A percentile compares a stretch with the other conserved stretches of the same genome.
Evolutionary conservation across 1,140 invertebrate genomes (phyloP).

Genomic region (Drosophila sturtevanti): DNA sequence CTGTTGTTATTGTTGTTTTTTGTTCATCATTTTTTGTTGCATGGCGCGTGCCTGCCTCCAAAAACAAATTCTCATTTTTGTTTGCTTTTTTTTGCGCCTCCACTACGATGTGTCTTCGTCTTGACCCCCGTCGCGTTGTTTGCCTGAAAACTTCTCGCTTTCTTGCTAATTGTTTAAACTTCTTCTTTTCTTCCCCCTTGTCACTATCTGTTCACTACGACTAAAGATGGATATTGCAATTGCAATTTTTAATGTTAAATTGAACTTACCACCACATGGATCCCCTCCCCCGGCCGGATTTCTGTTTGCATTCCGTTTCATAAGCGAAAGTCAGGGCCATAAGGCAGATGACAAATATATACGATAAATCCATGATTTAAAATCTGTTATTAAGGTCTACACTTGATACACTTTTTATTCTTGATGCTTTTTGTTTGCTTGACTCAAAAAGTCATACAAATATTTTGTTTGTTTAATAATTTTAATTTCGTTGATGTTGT

Average conservation of each 20-base stretch:
- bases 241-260: conserved; percentile 44
- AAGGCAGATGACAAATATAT: conserved; percentile 68
- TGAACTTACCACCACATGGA: conserved; percentile 83
- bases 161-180: conserved; percentile 57
- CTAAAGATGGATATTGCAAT: neutral
- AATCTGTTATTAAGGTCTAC: conserved; percentile 34
- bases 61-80: conserved; percentile 9
- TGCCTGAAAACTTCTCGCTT: conserved; percentile 53
- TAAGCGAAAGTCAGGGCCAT: conserved; percentile 66
- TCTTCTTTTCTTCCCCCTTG: conserved; percentile 15
- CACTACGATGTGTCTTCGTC: neutral
- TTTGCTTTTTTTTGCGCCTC: conserved; percentile 15
- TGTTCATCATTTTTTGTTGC: conserved; percentile 48
- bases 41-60: conserved; percentile 52
- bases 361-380: conserved; percentile 77
- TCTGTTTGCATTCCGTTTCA: conserved; percentile 77
- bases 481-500: conserved; percentile 4
- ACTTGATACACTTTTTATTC: conserved; percentile 44
- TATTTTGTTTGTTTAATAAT: conserved; percentile 14
- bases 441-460: conserved; percentile 31
- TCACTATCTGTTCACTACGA: neutral
- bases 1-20: conserved; percentile 18
- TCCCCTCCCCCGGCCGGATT: conserved; percentile 77
- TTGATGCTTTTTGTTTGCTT: conserved; percentile 33
- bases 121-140: conserved; percentile 34